Conservation (phyloP, 1,140 invertebrate species). For the Triops longicaudatus region DNA sequence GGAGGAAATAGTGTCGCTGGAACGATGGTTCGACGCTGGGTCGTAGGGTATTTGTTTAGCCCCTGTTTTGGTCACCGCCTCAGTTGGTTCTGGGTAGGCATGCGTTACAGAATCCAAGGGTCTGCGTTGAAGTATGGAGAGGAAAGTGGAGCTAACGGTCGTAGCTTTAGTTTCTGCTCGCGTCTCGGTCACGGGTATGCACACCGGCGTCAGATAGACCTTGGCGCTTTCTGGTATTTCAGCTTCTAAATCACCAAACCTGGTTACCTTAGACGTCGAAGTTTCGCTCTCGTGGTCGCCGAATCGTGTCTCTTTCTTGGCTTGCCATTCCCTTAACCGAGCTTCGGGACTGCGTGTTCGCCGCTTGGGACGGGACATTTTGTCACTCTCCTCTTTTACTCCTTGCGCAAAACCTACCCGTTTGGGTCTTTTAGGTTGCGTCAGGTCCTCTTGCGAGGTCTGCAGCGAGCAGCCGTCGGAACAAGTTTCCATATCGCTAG, state of each 20-base stretch:
- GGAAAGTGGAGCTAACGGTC: neutral
- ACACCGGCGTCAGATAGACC: neutral
- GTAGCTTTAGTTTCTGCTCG: neutral
- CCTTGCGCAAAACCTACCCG: constrained; percentile 21
- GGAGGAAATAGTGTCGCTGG: neutral
- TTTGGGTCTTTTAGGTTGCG: constrained; percentile 18
- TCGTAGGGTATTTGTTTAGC: neutral
- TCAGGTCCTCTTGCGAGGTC: constrained; percentile 25
- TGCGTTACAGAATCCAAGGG: neutral
- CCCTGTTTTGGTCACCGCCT: neutral
- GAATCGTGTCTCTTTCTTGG: neutral
- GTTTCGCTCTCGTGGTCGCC: neutral
- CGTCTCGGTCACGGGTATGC: neutral
- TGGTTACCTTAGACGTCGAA: neutral
- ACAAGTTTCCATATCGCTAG: neutral
- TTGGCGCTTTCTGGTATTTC: constrained; percentile 6
- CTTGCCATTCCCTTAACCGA: constrained; percentile 25
- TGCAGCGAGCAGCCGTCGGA: constrained; percentile 19
- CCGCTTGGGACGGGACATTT: constrained; percentile 13
- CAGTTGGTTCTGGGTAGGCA: neutral
- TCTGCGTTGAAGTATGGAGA: constrained; percentile 5
- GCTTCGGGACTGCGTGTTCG: constrained; percentile 25
- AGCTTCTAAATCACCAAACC: neutral
- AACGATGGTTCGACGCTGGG: neutral
- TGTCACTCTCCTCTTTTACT: constrained; percentile 27